Base-by-base conservation (phyloP, 1,140 invertebrate genomes). In the Microvelia longipes region DNA sequence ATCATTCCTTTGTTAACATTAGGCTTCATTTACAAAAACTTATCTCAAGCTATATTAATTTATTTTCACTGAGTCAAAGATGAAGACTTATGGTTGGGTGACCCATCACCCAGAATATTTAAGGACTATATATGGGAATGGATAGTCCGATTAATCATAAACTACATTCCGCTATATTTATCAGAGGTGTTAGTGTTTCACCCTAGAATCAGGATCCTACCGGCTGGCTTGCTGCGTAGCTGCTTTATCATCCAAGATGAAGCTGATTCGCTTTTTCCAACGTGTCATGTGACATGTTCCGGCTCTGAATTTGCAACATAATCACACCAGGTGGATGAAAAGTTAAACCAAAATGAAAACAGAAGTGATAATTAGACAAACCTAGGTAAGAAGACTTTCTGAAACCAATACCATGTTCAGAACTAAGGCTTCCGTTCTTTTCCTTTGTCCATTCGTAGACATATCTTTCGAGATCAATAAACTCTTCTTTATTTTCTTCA, bases 371-470 rank as follows among this genome's bases (percentile, higher is more conserved):
- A 50, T n/a, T 96, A 29, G 90, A 93, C 78, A 90, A 91, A 72
- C 88, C 86, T 19, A 98, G 85, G 79, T 88, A 95, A 69, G 93
- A 84, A 24, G 87, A 85, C 77, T 98, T 98, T 64, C 90, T 86
- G 74, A 94, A 90, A 1, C 94, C 96, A 25, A 98, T 86, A 0
- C 96, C 96, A 79, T 98, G 96, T 79, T 98, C 96, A 1, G 95
- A 94, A 78, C 93, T 96, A 5, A 98, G 86, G 74, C 94, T 97
- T 19, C 96, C 96, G n/a, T 83, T 85, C 28, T 89, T 75, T 73
- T 89, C 84, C 0, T 88, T 82, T 0, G 92, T 88, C 80, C 89
- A 92, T 78, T 97, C 92, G 77, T 90, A 98, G 28, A 98, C 84
- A 76, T 88, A 96, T 0, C 94, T 94, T 77, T 98, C 94, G 70